These are phyloP conservation scores for Metopia argyrocephala DNA, from an alignment of 2,888 invertebrate genomes.

Conservation along the genomic window DNA sequence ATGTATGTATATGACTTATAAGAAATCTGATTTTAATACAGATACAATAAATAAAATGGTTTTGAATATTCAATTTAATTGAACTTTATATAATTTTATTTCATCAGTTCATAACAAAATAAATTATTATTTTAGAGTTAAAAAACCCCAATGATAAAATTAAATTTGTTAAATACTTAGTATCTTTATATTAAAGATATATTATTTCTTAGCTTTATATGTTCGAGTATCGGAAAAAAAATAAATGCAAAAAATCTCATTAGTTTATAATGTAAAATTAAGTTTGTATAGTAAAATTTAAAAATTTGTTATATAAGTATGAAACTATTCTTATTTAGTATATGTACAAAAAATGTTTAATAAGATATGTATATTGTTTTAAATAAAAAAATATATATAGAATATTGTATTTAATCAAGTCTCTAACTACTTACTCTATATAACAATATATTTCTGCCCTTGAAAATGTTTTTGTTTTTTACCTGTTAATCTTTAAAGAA, in stretches of 20 bases:
- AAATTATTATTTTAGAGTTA: too few relatives aligned
- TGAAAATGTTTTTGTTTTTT: background rate
- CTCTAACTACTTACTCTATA: background rate
- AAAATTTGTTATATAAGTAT: slow-evolving; percentile 8
- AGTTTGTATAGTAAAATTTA: slow-evolving; percentile 18
- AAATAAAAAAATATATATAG: background rate
- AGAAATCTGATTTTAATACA: too few relatives aligned
- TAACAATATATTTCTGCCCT: background rate
- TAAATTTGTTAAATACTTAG: background rate
- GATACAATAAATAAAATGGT: too few relatives aligned
- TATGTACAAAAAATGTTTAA: slow-evolving; percentile 3
- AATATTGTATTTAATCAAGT: background rate
- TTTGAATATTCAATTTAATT: too few relatives aligned
- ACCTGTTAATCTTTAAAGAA: slow-evolving; percentile 20
- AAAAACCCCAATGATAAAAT: background rate
- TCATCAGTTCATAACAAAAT: too few relatives aligned
- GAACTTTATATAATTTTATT: too few relatives aligned
- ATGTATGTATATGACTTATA: too few relatives aligned
- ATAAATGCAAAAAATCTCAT: slow-evolving; percentile 19
- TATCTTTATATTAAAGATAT: slow-evolving; percentile 53
- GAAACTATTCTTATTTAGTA: slow-evolving; percentile 1
- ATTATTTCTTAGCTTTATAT: background rate
- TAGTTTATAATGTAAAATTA: background rate
- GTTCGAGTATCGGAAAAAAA: slow-evolving; percentile 45
- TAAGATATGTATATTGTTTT: slow-evolving; percentile 15